Conservation (phyloP, 1,140 invertebrate genomes). For the Drosophila guanche region DNA sequence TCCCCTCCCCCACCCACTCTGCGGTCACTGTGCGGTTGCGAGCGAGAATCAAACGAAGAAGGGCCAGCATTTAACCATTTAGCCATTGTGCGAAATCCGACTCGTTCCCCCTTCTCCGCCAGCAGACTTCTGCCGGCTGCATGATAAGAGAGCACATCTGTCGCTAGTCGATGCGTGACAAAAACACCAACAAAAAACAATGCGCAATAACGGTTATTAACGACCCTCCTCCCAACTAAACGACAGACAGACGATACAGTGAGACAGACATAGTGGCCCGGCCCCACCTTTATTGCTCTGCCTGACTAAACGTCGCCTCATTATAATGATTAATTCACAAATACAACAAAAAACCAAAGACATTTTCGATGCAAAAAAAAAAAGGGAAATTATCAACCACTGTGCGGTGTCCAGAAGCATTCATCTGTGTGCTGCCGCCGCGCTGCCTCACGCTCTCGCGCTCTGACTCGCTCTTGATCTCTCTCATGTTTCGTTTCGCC, state of each 20-base stretch:
- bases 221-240: constrained; percentile 6
- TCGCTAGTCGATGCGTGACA: constrained; percentile 67
- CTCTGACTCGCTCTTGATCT: constrained; percentile 24
- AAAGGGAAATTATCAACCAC: constrained; percentile 66
- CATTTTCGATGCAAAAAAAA: constrained; percentile 47
- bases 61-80: no score
- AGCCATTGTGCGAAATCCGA: constrained; percentile 2
- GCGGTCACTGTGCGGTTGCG: no score
- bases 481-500: constrained; percentile 61
- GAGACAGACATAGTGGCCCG: constrained; percentile 29
- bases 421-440: constrained; percentile 19
- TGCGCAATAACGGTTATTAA: constrained; percentile 78
- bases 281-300: constrained; percentile 42
- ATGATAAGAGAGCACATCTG: constrained; percentile 65
- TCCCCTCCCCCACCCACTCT: no score
- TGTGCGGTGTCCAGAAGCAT: constrained; percentile 41
- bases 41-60: no score
- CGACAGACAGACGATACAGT: no score
- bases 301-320: constrained; percentile 66
- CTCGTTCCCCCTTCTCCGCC: no score
- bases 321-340: constrained; percentile 72
- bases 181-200: constrained; percentile 36
- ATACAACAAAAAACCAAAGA: constrained; percentile 36
- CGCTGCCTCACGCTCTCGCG: constrained; percentile 49
- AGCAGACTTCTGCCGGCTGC: not conserved